Evolutionary conservation across 2,113 vertebrate genomes (phyloP).

Genomic region (Tretioscincus oriximinensis): DNA sequence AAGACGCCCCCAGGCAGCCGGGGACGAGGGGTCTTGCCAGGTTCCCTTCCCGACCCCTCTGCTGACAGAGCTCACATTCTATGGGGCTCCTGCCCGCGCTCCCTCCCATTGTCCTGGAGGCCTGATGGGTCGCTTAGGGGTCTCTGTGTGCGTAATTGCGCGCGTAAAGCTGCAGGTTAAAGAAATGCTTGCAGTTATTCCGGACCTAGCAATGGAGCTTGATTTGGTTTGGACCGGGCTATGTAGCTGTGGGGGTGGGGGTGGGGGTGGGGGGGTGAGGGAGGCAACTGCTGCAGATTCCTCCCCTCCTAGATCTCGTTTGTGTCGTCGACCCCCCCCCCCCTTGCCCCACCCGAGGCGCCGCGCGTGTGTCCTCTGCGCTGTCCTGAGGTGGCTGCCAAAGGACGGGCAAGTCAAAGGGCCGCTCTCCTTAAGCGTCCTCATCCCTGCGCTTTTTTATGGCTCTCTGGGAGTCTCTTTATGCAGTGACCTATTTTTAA

Average conservation of each 20-base stretch:
- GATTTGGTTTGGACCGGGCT: too few relatives aligned
- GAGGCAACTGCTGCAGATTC: neutral
- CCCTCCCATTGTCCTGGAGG: too few relatives aligned
- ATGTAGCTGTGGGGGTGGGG: too few relatives aligned
- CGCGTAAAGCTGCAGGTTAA: neutral
- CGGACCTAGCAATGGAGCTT: neutral
- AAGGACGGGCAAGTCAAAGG: constrained; percentile 60
- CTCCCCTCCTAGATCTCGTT: neutral
- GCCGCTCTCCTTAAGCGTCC: constrained; percentile 70
- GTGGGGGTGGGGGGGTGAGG: neutral
- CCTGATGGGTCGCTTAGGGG: too few relatives aligned
- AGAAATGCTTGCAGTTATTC: neutral
- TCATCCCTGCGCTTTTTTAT: constrained; percentile 60
- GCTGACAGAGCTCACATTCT: neutral
- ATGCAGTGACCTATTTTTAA: constrained; percentile 75
- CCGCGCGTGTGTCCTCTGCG: constrained; percentile 11
- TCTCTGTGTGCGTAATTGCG: neutral
- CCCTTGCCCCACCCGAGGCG: constrained; percentile 32
- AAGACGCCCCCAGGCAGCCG: too few relatives aligned
- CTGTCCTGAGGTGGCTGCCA: constrained; percentile 50
- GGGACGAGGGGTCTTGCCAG: too few relatives aligned
- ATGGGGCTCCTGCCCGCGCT: too few relatives aligned
- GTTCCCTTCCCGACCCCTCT: neutral
- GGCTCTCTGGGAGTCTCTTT: constrained; percentile 73
- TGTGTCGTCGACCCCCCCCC: neutral